Percentiles rank a stretch among this genome's conserved stretches.
Conservation (phyloP, 2,888 invertebrate species). For the Dryomyza anilis region DNA sequence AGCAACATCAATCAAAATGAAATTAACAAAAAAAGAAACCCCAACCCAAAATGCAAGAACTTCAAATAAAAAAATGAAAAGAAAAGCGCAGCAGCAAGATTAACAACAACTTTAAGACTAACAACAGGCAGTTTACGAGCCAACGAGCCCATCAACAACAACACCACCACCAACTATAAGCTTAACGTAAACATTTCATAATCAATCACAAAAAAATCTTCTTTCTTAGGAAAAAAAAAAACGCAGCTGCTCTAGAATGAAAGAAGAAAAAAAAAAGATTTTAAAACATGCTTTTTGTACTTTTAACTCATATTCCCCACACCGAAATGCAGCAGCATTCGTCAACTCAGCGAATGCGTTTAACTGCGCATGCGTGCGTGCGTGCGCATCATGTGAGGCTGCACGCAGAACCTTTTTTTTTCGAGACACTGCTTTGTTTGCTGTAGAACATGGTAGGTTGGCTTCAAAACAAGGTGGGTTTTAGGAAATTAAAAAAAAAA, state of each 20-base stretch:
- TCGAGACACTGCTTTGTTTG: too few relatives aligned
- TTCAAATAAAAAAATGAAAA: background rate
- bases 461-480: too few relatives aligned
- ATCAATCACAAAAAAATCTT: background rate
- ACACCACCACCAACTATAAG: background rate
- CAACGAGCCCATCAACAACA: background rate
- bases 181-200: background rate
- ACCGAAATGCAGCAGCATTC: too few relatives aligned
- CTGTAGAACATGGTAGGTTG: too few relatives aligned
- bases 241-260: background rate
- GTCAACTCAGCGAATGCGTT: too few relatives aligned
- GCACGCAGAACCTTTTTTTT: too few relatives aligned
- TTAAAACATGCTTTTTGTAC: too few relatives aligned
- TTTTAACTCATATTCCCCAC: too few relatives aligned
- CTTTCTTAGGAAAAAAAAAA: background rate
- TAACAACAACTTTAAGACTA: background rate
- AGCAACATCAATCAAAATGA: slow-evolving; percentile 6
- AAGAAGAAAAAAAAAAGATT: too few relatives aligned
- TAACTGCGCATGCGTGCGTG: too few relatives aligned
- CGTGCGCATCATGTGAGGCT: too few relatives aligned
- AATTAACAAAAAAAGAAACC: slow-evolving; percentile 4
- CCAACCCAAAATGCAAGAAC: background rate
- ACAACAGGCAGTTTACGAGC: background rate
- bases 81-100: background rate
- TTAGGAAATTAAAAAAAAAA: too few relatives aligned